Base-by-base conservation (phyloP, 2,113 vertebrate species). In the Hydrochoerus hydrochaeris region DNA sequence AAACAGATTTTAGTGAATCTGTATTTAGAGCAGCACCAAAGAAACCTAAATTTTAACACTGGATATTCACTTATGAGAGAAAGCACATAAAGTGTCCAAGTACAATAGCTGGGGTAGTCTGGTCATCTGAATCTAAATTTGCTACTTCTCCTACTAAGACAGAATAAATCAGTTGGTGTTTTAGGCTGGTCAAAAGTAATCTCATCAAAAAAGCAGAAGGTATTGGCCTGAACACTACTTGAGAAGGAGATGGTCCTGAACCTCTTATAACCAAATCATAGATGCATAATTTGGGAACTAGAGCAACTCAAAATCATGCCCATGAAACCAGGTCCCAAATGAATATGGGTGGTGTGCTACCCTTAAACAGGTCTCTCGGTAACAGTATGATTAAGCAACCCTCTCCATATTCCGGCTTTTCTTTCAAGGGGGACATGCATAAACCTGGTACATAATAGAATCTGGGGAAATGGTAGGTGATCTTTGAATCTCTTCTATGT, bases 1-100 rank as follows among this genome's bases (percentile, higher is more conserved):
- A 95, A 96, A 94, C 80, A 90, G 90, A 96, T 94, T 95, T 94
- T 82, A 84, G 78, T 71, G 62, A 85, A 73, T 95, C 94, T 94
- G 85, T 93, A 98, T 97, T 96, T 97, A 95, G 92, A 97, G 67
- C 96, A 96, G 94, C 75, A 94, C 54, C 54, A 75, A 85, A 94
- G 85, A 94, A 83, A 91, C 52, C 92, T 95, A 1, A 85, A 95
- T 96, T 96, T 96, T 95, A 94, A 90, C 58, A 95, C 24, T 81
- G 81, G 81, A 22, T 92, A 84, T 82, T 90, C 78, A 90, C 85
- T 81, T 95, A 10, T 30, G 82, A 91, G 52, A 91, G 38, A 96
- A 96, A 62, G 88, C 38, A 65, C 60, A 81, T 4, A 88, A 28
- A 60, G 67, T 83, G 41, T 57, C 0, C n/a, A 95, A 95, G 38